Conservation (phyloP, 2,888 invertebrate genomes). For the Chymomyza amoena region DNA sequence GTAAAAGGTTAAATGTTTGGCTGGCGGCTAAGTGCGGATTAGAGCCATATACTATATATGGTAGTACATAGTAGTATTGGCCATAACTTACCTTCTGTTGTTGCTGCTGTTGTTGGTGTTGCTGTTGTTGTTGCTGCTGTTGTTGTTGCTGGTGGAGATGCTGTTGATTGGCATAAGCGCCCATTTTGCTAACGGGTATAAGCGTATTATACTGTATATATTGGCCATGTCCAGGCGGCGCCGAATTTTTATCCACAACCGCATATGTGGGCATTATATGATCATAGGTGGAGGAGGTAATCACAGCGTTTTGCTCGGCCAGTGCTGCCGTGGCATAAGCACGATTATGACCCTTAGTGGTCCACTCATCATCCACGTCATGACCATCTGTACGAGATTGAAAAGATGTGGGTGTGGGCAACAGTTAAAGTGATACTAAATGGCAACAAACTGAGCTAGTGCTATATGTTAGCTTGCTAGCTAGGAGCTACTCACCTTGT, state of each 20-base stretch:
- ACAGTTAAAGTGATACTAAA: not conserved
- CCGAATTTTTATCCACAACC: conserved; percentile 76
- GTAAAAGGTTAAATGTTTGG: conserved; percentile 67
- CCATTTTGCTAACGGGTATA: conserved; percentile 78
- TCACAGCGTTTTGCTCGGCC: conserved; percentile 78
- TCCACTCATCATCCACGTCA: conserved; percentile 79
- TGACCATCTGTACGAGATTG: conserved; percentile 69
- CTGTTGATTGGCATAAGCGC: conserved; percentile 74
- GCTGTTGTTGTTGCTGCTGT: conserved; percentile 60
- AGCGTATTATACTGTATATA: conserved; percentile 78
- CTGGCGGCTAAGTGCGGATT: conserved; percentile 63
- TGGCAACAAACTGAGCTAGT: not conserved
- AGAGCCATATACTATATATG: conserved; percentile 26
- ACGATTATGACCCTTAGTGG: conserved; percentile 76
- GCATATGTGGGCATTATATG: conserved; percentile 77
- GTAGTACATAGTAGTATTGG: conserved; percentile 6
- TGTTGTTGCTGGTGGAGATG: conserved; percentile 67
- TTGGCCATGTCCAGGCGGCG: conserved; percentile 70
- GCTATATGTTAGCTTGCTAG: no score
- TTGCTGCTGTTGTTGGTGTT: conserved; percentile 57
- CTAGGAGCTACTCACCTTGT: conserved; percentile 76
- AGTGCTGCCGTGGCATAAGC: conserved; percentile 78
- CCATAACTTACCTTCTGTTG: conserved; percentile 72
- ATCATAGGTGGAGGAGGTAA: conserved; percentile 76
- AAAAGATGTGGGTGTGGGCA: not conserved